Conservation (phyloP, 2,113 vertebrate genomes). For the Tringa solitaria region DNA sequence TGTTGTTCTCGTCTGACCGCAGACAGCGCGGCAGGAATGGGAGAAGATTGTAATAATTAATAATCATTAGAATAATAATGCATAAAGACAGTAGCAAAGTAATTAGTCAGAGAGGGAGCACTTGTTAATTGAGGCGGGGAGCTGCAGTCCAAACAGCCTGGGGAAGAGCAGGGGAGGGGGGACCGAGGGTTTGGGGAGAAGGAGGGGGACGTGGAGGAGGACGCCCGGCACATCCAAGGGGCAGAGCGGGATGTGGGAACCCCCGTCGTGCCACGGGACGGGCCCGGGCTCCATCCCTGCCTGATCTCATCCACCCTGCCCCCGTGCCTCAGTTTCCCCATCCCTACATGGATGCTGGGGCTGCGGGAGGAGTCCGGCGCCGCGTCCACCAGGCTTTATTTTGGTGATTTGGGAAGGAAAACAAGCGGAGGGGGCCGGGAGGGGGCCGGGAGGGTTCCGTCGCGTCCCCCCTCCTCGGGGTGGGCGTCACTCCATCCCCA, state of each 20-base stretch:
- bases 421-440: rapidly evolving
- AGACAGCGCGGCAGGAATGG: not conserved
- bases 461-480: rapidly evolving
- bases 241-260: rapidly evolving
- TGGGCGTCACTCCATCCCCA: constrained; percentile 60
- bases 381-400: not conserved
- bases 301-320: rapidly evolving
- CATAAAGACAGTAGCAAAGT: constrained; percentile 50
- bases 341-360: rapidly evolving
- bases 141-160: not conserved
- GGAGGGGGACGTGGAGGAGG: rapidly evolving
- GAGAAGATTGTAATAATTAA: constrained; percentile 45
- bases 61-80: constrained; percentile 63
- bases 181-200: rapidly evolving
- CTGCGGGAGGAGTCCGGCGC: rapidly evolving
- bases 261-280: not conserved
- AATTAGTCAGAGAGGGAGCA: constrained; percentile 19
- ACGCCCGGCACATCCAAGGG: rapidly evolving
- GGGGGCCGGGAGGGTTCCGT: rapidly evolving
- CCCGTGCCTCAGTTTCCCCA: constrained; percentile 25
- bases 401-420: rapidly evolving
- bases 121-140: constrained; percentile 16
- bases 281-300: not conserved
- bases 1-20: not conserved
- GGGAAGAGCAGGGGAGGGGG: not conserved